Conservation (phyloP, 2,113 vertebrate species). For the Engystomops pustulosus region DNA sequence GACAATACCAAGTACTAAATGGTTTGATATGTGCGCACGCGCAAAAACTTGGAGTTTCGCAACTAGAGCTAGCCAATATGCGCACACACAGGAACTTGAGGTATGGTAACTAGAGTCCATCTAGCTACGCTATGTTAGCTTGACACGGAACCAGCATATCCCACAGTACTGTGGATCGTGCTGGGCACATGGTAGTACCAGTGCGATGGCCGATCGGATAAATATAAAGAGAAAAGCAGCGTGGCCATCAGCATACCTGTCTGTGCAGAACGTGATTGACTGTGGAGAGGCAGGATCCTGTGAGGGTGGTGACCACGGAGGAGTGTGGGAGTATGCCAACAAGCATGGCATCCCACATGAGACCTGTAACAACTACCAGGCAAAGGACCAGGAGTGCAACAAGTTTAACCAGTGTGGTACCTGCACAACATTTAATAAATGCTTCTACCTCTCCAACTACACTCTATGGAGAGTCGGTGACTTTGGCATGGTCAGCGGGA, state of each 20-base stretch:
- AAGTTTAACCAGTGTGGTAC: slow-evolving; percentile 93
- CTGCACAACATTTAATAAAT: slow-evolving; percentile 85
- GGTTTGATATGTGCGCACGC: too few species aligned
- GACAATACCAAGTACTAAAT: too few species aligned
- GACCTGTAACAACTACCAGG: slow-evolving; percentile 99
- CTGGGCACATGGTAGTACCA: slow-evolving; percentile 97
- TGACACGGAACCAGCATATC: slow-evolving; percentile 96
- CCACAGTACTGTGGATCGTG: slow-evolving; percentile 98
- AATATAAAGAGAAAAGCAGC: slow-evolving; percentile 91
- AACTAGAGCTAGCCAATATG: too few species aligned
- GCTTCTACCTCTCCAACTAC: slow-evolving; percentile 87
- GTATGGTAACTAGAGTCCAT: too few species aligned
- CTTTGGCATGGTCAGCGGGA: slow-evolving; percentile 81
- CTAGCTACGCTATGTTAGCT: too few species aligned
- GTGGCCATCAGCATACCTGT: slow-evolving; percentile 93
- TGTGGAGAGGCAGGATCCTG: slow-evolving; percentile 84
- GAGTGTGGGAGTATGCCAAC: slow-evolving; percentile 88
- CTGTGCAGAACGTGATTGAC: slow-evolving; percentile 92
- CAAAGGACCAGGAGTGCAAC: slow-evolving; percentile 88
- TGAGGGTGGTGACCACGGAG: slow-evolving; percentile 85
- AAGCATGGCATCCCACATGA: slow-evolving; percentile 92
- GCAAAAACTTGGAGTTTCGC: too few species aligned
- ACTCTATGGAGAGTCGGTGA: slow-evolving; percentile 93
- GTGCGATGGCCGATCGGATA: slow-evolving; percentile 93
- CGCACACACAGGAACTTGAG: too few species aligned